Conservation (phyloP, 1,140 invertebrate genomes). For the Pteromalus puparum region DNA sequence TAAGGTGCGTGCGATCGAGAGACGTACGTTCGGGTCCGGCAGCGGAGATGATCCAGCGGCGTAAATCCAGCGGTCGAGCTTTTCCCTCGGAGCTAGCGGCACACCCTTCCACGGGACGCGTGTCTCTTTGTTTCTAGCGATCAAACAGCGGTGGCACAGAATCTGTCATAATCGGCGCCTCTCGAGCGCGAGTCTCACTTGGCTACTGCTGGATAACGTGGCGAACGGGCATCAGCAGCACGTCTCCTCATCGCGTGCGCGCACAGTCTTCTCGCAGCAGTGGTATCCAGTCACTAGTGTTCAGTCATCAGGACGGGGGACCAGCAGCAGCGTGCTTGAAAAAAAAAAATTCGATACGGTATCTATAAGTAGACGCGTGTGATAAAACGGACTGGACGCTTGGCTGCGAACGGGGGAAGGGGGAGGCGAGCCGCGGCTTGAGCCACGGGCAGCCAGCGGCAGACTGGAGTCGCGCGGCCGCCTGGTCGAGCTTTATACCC, state of each 20-base stretch:
- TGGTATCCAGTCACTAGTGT: not conserved
- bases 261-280: not conserved
- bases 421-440: slow-evolving; percentile 1
- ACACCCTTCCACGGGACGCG: not conserved
- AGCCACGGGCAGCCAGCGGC: slow-evolving; percentile 47
- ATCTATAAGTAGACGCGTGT: too few relatives aligned
- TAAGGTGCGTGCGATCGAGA: not conserved
- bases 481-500: slow-evolving; percentile 23
- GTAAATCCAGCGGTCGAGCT: not conserved
- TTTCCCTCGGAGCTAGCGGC: not conserved
- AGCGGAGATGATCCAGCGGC: not conserved
- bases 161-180: not conserved
- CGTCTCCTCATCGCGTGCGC: slow-evolving; percentile 1
- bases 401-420: not conserved
- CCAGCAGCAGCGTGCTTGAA: too few relatives aligned
- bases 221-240: not conserved
- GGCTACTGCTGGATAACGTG: not conserved
- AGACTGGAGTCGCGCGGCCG: slow-evolving; percentile 37
- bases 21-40: slow-evolving; percentile 24
- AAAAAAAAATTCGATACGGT: too few relatives aligned
- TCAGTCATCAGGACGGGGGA: not conserved
- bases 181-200: not conserved
- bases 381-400: not conserved
- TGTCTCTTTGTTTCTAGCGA: too few relatives aligned
- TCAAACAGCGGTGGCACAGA: not conserved